These are phyloP conservation scores for Steatornis caripensis DNA, from an alignment of 2,113 vertebrate genomes.

Conservation along the genomic window DNA sequence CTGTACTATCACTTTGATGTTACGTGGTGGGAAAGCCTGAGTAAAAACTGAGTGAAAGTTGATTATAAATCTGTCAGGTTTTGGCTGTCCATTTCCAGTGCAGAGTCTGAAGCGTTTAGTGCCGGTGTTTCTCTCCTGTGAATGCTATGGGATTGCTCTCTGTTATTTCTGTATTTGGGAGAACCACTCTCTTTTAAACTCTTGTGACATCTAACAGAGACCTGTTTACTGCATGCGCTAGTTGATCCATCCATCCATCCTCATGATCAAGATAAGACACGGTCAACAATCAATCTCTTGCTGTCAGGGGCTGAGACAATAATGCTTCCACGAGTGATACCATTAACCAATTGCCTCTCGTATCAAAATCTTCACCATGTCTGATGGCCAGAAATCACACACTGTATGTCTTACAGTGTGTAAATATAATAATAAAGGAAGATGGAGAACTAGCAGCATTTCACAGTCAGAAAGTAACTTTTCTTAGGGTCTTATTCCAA, in stretches of 20 bases:
- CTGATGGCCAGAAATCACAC: not conserved
- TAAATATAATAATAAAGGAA: too few species aligned
- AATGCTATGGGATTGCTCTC: not conserved
- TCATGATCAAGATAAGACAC: not conserved
- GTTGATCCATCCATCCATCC: not conserved
- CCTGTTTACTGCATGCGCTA: not conserved
- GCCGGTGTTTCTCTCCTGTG: not conserved
- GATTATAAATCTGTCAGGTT: not conserved
- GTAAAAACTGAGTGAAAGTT: not conserved
- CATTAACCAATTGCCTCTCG: not conserved
- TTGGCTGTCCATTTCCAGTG: not conserved
- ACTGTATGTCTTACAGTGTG: not conserved
- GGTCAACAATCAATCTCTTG: not conserved
- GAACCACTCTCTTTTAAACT: not conserved
- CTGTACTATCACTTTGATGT: not conserved
- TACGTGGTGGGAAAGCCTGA: not conserved
- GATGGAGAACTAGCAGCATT: not conserved
- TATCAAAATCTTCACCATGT: not conserved
- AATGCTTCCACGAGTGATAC: fast-evolving
- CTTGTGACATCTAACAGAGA: not conserved
- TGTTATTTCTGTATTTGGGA: not conserved
- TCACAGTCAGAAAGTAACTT: not conserved
- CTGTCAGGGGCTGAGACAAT: not conserved
- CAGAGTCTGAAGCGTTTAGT: not conserved
- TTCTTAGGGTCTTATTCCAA: not conserved